Base-by-base conservation (phyloP, 2,888 invertebrate genomes). In the Diabrotica balteata region DNA sequence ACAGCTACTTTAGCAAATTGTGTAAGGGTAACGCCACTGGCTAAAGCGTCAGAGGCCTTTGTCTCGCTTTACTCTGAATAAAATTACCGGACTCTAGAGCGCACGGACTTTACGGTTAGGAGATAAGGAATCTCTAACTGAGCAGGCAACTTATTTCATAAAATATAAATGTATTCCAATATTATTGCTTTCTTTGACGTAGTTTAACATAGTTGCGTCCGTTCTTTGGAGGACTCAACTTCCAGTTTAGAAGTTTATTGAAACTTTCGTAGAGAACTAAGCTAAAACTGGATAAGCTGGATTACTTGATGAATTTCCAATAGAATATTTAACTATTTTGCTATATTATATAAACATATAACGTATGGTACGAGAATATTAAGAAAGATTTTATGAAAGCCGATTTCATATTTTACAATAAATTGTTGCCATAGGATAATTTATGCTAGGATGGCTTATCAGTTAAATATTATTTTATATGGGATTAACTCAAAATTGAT, bases 131-230 rank as follows among this genome's bases (percentile, higher is more conserved):
- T 70, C 67, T 65, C 71, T 55, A 72, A 71, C 64, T 62, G 71
- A 72, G 46, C 75, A 72, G 52, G 51, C 50, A 78, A 78, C 76
- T 77, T 78, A 77, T 78, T 78, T 78, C 77, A 78, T 79, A 78
- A 77, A 77, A 79, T 75, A 76, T 73, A 75, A 76, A 76, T 75
- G 75, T 76, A 75, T 78, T 75, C 73, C 73, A 67, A 78, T 76
- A 75, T 75, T 72, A 74, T 75, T 75, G 72, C 67, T 67, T 66
- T 70, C 65, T 66, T 64, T 66, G 66, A 50, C 57, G 53, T 43
- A 53, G 64, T 66, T 69, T 44, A 54, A 51, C 60, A 52, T 60
- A 60, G 60, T 59, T 60, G 60, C 8, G 43, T n/a, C 43, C 54
- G 54, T 54, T 54, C 54, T 54, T 54, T 43, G 54, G n/a, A 54